Conservation (phyloP, 2,797 vertebrate genomes). For the Lophius americanus region DNA sequence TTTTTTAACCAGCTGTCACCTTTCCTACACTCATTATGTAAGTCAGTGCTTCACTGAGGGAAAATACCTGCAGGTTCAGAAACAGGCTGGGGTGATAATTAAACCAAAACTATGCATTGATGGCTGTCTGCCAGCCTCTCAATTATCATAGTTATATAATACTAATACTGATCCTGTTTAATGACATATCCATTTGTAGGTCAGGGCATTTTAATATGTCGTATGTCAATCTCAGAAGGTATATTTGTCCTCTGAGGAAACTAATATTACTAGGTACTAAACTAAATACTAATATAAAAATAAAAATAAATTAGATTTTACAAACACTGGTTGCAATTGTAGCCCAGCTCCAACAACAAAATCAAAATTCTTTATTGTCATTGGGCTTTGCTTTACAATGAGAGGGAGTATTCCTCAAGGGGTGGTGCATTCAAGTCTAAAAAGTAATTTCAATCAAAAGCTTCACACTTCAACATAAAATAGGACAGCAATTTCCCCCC, state of each 20-base stretch:
- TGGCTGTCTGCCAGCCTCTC: neutral
- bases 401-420: too few species aligned
- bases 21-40: neutral
- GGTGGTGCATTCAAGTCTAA: too few species aligned
- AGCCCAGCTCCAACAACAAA: too few species aligned
- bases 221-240: neutral
- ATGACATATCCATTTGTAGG: neutral
- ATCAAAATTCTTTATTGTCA: too few species aligned
- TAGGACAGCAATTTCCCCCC: too few species aligned
- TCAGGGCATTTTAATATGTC: neutral
- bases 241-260: neutral
- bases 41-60: neutral
- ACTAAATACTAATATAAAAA: too few species aligned
- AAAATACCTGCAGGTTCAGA: conserved; percentile 3
- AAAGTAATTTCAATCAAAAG: too few species aligned
- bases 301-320: too few species aligned
- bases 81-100: neutral
- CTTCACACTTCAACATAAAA: too few species aligned
- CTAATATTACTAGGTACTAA: neutral
- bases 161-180: neutral
- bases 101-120: neutral
- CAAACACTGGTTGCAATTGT: too few species aligned
- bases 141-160: neutral
- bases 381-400: too few species aligned
- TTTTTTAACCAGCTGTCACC: conserved; percentile 6